A percentile compares a stretch with the other conserved stretches of the same genome.
Evolutionary conservation across 2,797 vertebrate species (phyloP).

Genomic region (Crenuchus spilurus): DNA sequence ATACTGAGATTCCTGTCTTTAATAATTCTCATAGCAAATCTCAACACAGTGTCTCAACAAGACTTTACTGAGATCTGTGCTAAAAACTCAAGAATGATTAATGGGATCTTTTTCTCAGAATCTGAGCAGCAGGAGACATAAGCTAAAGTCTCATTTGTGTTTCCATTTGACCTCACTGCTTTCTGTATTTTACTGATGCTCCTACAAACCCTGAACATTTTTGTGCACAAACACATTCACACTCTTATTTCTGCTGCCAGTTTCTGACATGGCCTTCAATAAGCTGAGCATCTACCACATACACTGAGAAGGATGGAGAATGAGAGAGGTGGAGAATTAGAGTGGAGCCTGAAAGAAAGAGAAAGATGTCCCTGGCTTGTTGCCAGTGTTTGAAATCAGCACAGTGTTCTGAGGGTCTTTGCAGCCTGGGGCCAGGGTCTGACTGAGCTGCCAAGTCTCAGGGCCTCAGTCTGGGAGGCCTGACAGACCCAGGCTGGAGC

Average conservation of each 20-base stretch:
- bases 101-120: too few relatives aligned
- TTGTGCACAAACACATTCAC: slow-evolving; percentile 43
- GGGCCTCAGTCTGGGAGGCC: slow-evolving; percentile 40
- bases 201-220: too few relatives aligned
- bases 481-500: slow-evolving; percentile 15
- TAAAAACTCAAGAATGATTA: too few relatives aligned
- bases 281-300: neutral
- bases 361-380: slow-evolving; percentile 38
- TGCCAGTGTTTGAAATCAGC: slow-evolving; percentile 45
- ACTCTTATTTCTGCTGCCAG: slow-evolving; percentile 47
- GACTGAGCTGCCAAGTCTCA: slow-evolving; percentile 47
- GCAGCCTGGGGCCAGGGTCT: slow-evolving; percentile 26
- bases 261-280: slow-evolving; percentile 24
- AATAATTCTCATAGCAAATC: too few relatives aligned
- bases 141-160: too few relatives aligned
- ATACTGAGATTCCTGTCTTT: too few relatives aligned
- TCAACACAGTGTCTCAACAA: too few relatives aligned
- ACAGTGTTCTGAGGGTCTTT: slow-evolving; percentile 43
- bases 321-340: slow-evolving; percentile 4
- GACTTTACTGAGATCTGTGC: too few relatives aligned
- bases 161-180: too few relatives aligned
- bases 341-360: slow-evolving; percentile 20
- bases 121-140: too few relatives aligned
- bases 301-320: neutral
- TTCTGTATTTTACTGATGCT: too few relatives aligned